Evolutionary conservation across 1,140 invertebrate species (phyloP).

Genomic region (Drosophila obscura): DNA sequence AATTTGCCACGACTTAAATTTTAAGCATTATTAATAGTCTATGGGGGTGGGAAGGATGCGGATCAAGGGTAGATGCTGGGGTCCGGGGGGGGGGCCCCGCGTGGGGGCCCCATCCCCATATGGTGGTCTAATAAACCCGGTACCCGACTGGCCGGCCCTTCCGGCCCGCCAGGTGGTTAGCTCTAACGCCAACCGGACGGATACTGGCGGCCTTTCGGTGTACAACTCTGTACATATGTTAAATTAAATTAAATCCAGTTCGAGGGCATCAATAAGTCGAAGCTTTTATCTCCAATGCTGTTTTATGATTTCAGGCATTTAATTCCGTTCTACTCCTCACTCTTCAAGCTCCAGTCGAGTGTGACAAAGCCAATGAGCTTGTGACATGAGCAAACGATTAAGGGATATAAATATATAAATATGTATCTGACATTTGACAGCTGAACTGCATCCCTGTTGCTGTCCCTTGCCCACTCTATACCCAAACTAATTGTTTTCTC

Average conservation of each 20-base stretch:
- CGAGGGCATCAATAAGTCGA: too few species aligned
- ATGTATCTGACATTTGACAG: constrained; percentile 44
- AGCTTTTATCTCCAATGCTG: too few species aligned
- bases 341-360: constrained; percentile 21
- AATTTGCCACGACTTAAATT: constrained; percentile 79
- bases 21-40: constrained; percentile 75
- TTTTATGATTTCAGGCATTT: too few species aligned
- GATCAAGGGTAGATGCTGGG: neutral
- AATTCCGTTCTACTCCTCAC: neutral
- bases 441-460: constrained; percentile 6
- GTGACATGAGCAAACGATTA: constrained; percentile 47
- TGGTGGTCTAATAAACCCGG: too few species aligned
- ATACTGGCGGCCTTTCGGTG: too few species aligned
- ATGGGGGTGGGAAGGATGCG: neutral
- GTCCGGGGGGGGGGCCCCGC: constrained; percentile 9
- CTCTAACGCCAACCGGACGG: too few species aligned
- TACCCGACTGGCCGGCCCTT: too few species aligned
- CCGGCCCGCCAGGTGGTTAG: too few species aligned
- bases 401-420: constrained; percentile 46
- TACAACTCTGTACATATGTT: too few species aligned
- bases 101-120: too few species aligned
- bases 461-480: neutral
- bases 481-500: constrained; percentile 49
- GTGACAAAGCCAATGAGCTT: constrained; percentile 30
- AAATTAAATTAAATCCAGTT: too few species aligned